Percentiles rank a stretch among this genome's conserved stretches.
Evolutionary conservation across 1,140 invertebrate species (phyloP).

Genomic region (Trinorchestia longiramus): DNA sequence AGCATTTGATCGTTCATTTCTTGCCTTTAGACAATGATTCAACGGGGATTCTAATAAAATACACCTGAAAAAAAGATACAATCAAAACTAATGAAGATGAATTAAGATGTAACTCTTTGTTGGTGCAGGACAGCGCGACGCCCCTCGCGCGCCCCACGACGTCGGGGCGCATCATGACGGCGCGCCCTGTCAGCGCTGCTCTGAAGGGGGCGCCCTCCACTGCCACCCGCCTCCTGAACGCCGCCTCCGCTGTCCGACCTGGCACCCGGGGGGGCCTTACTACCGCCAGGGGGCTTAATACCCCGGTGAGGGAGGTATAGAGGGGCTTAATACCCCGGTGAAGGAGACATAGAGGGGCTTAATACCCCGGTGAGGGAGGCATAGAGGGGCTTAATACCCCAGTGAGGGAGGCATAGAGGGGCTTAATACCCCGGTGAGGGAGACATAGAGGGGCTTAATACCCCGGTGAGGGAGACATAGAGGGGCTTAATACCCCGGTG

Average conservation of each 20-base stretch:
- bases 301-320: conserved; percentile 53
- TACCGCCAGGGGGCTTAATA: conserved; percentile 65
- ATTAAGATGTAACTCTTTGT: no score
- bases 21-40: no score
- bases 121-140: conserved; percentile 5
- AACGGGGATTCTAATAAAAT: no score
- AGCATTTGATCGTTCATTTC: no score
- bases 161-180: conserved; percentile 62
- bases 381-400: background rate
- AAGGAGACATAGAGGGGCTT: background rate
- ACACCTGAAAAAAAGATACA: no score
- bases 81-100: no score
- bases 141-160: conserved; percentile 59
- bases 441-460: no score
- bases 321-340: background rate
- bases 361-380: background rate
- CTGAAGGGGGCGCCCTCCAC: conserved; percentile 61
- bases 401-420: no score
- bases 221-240: conserved; percentile 62
- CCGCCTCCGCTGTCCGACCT: conserved; percentile 62
- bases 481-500: no score
- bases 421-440: no score
- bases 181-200: conserved; percentile 64
- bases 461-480: no score
- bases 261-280: conserved; percentile 63